Base-by-base conservation (phyloP, 2,888 invertebrate genomes). In the Mongoloraphidia duomilia region DNA sequence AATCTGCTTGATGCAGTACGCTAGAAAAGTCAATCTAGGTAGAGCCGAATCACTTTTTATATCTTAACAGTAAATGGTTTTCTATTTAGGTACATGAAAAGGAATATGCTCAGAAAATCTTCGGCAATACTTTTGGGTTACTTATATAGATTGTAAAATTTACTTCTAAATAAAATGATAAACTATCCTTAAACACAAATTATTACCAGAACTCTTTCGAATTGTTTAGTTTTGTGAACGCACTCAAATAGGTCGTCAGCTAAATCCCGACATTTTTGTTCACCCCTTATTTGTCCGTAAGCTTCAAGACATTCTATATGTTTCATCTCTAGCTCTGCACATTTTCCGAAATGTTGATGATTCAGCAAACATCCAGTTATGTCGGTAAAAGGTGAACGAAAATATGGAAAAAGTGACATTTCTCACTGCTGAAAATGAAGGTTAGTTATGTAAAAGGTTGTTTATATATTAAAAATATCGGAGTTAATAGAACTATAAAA, bases 291-390 rank as follows among this genome's bases (percentile, higher is more conserved):
- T 9, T 78, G 57, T 2, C 89, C 90, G 55, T 89, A 87, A 3
- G 86, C 89, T 60, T 89, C 87, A 44, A 87, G 60, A 59, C 89
- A 90, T 55, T 89, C 84, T 68, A 84, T 76, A 59, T 79, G 76
- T 34, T 75, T 73, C 62, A 81, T 68, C 67, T 89, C 88, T 56
- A 83, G 68, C 50, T 75, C 71, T 36, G 76, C 78, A 60, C 89
- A 90, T 26, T 65, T 62, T 17, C 78, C 78, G 58, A 75, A 68
- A 59, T 75, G 67, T 63, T 85, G 85, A 57, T 80, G 79, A 51
- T 77, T 82, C 33, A 78, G 59, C 50, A 83, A 47, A 14, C 74
- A 71, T 53, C 79, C 80, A 36, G 81, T 80, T 46, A 85, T 59
- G 64, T 87, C 87, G 6, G 84, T 83, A 41, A 85, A 71, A 1